phyloP scores from a whole-genome alignment of 2,797 vertebrate genomes.

The Monodelphis domestica region DNA sequence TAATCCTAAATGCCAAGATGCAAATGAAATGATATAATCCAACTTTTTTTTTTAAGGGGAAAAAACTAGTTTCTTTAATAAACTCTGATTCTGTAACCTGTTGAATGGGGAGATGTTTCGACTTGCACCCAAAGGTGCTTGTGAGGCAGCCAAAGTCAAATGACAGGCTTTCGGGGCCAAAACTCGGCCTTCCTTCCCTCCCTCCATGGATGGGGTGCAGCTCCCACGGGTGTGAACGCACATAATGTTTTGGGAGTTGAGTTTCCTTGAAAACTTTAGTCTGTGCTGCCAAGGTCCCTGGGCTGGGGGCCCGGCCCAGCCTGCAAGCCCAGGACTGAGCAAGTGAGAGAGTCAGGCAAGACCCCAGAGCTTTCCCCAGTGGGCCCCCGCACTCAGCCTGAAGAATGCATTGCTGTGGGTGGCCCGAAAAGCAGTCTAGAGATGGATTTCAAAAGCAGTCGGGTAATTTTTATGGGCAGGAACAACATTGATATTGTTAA shows the following conservation, averaged over 20 bases:
- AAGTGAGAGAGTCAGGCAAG: neutral
- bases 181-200: neutral
- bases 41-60: neutral
- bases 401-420: slow-evolving; percentile 15
- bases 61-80: slow-evolving; percentile 1
- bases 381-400: neutral
- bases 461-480: slow-evolving; percentile 3
- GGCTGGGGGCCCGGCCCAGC: neutral
- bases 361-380: neutral
- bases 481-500: slow-evolving; percentile 20
- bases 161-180: neutral
- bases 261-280: neutral
- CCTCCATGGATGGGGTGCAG: neutral
- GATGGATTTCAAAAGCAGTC: neutral
- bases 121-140: slow-evolving; percentile 4
- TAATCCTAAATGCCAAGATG: neutral
- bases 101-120: neutral
- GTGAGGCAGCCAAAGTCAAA: neutral
- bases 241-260: neutral
- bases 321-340: neutral
- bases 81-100: neutral
- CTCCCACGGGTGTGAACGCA: slow-evolving; percentile 1
- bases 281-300: neutral
- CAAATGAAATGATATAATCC: neutral
- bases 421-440: neutral